Evolutionary conservation across 2,888 invertebrate genomes (phyloP).

Genomic region (Anthophora plumipes): DNA sequence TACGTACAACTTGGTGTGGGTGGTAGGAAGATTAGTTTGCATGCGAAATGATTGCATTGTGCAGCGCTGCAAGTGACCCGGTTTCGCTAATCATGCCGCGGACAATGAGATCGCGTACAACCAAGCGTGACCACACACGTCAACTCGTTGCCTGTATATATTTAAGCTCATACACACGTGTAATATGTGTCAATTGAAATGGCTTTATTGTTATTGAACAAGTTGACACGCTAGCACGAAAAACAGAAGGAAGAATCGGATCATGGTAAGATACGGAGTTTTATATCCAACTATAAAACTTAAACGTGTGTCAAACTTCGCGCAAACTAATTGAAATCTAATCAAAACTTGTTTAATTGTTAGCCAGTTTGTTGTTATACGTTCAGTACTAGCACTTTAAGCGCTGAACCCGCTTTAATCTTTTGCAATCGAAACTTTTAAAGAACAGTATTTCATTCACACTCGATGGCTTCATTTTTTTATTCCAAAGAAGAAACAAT

Average conservation of each 20-base stretch:
- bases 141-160: constrained; percentile 18
- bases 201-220: constrained; percentile 64
- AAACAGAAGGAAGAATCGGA: constrained; percentile 22
- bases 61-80: constrained; percentile 76
- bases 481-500: too few species aligned
- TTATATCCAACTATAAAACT: background rate
- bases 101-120: constrained; percentile 76
- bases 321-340: too few species aligned
- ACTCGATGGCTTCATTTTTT: too few species aligned
- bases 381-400: too few species aligned
- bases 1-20: constrained; percentile 48
- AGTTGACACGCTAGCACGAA: constrained; percentile 48
- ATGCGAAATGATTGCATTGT: constrained; percentile 75
- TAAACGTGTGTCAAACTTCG: too few species aligned
- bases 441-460: too few species aligned
- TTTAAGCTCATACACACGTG: constrained; percentile 38
- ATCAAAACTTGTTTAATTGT: too few species aligned
- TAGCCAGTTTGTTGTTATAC: too few species aligned
- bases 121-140: constrained; percentile 69
- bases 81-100: constrained; percentile 75
- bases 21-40: constrained; percentile 75
- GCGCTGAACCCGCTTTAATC: too few species aligned
- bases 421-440: too few species aligned
- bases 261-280: constrained; percentile 15
- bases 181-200: constrained; percentile 69